Base-by-base conservation (phyloP, 1,140 invertebrate species). In the Diorhabda sublineata region DNA sequence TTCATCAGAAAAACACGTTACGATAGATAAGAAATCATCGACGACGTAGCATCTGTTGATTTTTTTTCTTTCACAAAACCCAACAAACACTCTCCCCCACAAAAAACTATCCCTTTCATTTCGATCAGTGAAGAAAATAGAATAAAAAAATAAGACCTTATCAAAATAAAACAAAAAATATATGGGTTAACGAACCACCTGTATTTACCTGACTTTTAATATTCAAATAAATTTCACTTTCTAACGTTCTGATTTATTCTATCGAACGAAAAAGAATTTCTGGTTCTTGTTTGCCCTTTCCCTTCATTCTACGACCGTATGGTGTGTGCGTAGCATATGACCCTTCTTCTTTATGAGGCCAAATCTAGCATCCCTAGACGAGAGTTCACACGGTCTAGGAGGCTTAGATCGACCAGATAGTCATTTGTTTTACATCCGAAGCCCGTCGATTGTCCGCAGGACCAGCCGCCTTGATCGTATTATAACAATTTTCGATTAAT, bases 301-400 rank as follows among this genome's bases (percentile, higher is more conserved):
- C 58, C 6, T 26, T 52, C 47, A 52, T 8, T 52, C n/a, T n/a
- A n/a, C 57, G 57, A 60, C 65, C 58, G 57, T 67, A 67, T 67
- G 65, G 58, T 60, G 65, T 47, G 61, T 56, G 61, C 43, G 57
- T 45, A 67, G 60, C 65, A 67, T 57, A 66, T 66, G 64, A 66
- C 65, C 63, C 63, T 57, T 64, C 63, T 57, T 64, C 63, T 26
- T 41, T 56, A n/a, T 4, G 61, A 62, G 61, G 61, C 61, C 64
- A 58, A 65, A 65, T 65, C 65, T 60, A 60, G 61, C 72, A 68
- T 74, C 73, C 73, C 73, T 74, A 70, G 73, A 71, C 70, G 47
- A 52, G 64, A 69, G 73, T 74, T 74, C 73, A 74, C 73, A 74
- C 73, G 73, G 70, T 74, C 70, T 69, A 57, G 68, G 71, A 70